Conservation (phyloP, 2,797 vertebrate genomes). For the Sylvilagus floridanus region DNA sequence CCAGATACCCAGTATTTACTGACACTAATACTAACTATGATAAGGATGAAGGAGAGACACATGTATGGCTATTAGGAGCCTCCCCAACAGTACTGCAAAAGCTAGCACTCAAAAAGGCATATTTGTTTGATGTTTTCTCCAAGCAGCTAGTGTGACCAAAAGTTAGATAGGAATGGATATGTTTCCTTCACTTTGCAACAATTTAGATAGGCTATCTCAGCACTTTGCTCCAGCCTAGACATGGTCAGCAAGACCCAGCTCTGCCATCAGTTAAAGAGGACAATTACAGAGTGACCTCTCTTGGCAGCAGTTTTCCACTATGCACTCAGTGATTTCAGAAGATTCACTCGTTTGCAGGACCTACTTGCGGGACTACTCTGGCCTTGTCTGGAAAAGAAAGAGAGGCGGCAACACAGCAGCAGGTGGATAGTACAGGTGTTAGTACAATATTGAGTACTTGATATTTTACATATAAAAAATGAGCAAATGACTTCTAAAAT, state of each 20-base stretch:
- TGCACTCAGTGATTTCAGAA: not conserved
- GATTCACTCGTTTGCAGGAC: not conserved
- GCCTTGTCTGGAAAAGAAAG: not conserved
- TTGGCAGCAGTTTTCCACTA: not conserved
- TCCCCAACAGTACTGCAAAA: not conserved
- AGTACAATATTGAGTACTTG: not conserved
- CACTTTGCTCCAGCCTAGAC: not conserved
- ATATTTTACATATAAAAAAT: slow-evolving; percentile 31
- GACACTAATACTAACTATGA: slow-evolving; percentile 24
- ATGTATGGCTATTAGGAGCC: not conserved
- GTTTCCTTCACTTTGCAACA: not conserved
- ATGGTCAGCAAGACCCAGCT: not conserved
- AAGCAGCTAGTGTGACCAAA: not conserved
- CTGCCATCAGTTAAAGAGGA: not conserved
- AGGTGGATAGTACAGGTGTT: not conserved
- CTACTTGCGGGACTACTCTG: not conserved
- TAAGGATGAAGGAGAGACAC: not conserved
- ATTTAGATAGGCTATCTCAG: not conserved
- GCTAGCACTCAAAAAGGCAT: not conserved
- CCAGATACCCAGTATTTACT: not conserved
- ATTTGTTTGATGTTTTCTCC: not conserved
- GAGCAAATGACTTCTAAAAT: not conserved
- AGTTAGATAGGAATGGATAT: not conserved
- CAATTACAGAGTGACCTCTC: not conserved
- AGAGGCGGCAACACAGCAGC: not conserved